phyloP scores from a whole-genome alignment of 2,888 invertebrate species.

The Noctua janthina region DNA sequence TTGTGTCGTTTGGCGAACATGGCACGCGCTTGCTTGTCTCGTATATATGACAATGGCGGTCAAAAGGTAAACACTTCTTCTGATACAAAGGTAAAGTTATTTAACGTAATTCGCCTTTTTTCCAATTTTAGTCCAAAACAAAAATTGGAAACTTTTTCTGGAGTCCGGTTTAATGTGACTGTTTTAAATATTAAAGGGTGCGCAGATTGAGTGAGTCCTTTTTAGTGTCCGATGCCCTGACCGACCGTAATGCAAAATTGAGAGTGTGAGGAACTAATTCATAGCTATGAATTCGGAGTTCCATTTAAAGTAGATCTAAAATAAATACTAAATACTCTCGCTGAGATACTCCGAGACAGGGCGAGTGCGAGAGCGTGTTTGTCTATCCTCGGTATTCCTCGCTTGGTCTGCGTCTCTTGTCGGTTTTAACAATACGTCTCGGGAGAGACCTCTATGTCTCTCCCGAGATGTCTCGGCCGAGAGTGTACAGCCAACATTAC shows the following conservation, averaged over 20 bases:
- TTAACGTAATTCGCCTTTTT: constrained; percentile 12
- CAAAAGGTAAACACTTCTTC: not conserved
- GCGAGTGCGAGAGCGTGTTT: not conserved
- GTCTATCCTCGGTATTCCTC: not conserved
- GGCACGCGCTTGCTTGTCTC: too few species aligned
- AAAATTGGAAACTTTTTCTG: constrained; percentile 5
- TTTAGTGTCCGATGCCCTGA: not conserved
- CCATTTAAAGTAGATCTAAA: not conserved
- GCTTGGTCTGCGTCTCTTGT: not conserved
- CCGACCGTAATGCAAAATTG: constrained; percentile 18
- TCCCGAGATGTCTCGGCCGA: not conserved
- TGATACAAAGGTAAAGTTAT: constrained; percentile 26
- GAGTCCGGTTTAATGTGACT: constrained; percentile 29
- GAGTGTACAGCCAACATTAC: not conserved
- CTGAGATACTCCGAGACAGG: not conserved
- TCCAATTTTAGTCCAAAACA: constrained; percentile 13
- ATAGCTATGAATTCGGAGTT: not conserved
- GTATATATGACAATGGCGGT: not conserved
- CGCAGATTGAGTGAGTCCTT: not conserved
- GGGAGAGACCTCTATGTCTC: not conserved
- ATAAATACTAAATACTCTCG: not conserved
- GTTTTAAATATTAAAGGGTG: constrained; percentile 34
- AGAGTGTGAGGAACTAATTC: constrained; percentile 10
- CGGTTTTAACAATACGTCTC: not conserved
- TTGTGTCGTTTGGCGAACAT: too few species aligned